Conservation (phyloP, 2,797 vertebrate genomes). For the Clarias laeviceps region DNA sequence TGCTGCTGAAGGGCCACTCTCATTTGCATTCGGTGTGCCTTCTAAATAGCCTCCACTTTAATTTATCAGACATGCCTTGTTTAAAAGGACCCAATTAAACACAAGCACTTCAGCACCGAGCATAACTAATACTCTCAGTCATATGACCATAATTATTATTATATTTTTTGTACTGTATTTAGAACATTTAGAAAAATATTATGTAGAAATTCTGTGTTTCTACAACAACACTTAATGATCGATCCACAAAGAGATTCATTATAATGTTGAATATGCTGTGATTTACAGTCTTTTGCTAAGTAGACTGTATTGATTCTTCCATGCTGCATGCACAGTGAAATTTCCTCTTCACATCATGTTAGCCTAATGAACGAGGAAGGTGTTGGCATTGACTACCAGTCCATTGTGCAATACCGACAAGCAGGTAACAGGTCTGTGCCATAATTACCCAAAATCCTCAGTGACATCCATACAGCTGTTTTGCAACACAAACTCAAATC, state of each 20-base stretch:
- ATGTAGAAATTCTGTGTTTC: too few relatives aligned
- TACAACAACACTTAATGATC: background rate
- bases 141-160: conserved; percentile 19
- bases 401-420: background rate
- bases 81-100: conserved; percentile 37
- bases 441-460: conserved; percentile 20
- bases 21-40: conserved; percentile 36
- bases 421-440: conserved; percentile 12
- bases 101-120: conserved; percentile 31
- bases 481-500: background rate
- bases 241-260: conserved; percentile 22
- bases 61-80: conserved; percentile 33
- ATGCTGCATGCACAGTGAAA: conserved; percentile 13
- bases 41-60: conserved; percentile 43
- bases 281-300: conserved; percentile 13
- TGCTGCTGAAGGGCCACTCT: conserved; percentile 30
- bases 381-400: conserved; percentile 23
- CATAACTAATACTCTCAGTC: conserved; percentile 6
- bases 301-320: conserved; percentile 36
- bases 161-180: background rate
- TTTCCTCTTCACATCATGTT: conserved; percentile 27
- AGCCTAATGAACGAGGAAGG: conserved; percentile 33
- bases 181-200: background rate
- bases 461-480: conserved; percentile 23
- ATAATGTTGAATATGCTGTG: conserved; percentile 38